phyloP scores from a whole-genome alignment of 1,140 invertebrate genomes.

The Ceratina australensis region DNA sequence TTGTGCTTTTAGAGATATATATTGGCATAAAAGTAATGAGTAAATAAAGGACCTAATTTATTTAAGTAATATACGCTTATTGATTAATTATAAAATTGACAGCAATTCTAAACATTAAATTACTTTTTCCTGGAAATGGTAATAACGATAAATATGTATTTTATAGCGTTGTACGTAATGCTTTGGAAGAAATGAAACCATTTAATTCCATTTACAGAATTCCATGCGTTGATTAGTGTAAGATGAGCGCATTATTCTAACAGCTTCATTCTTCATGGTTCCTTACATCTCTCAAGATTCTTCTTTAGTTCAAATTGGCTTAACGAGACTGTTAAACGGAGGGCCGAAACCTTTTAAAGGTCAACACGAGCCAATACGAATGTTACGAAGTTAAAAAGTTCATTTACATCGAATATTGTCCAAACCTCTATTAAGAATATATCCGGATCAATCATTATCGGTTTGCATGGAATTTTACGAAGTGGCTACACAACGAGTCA shows the following conservation, averaged over 20 bases:
- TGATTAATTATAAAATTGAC: too few species aligned
- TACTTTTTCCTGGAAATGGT: too few species aligned
- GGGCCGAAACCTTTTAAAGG: slow-evolving; percentile 18
- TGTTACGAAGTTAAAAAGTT: not conserved
- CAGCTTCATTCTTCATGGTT: slow-evolving; percentile 3
- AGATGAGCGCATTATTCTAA: not conserved
- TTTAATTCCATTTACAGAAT: slow-evolving; percentile 22
- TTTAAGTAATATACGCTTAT: too few species aligned
- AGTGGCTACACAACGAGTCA: too few species aligned
- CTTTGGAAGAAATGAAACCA: not conserved
- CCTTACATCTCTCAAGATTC: slow-evolving; percentile 12
- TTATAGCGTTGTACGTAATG: not conserved
- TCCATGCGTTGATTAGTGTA: not conserved
- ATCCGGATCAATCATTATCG: not conserved
- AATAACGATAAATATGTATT: too few species aligned
- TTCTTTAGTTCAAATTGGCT: slow-evolving; percentile 35
- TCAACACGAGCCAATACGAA: slow-evolving; percentile 2
- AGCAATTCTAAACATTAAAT: too few species aligned
- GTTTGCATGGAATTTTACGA: not conserved
- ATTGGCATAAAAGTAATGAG: too few species aligned
- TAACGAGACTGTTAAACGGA: slow-evolving; percentile 24
- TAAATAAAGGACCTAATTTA: too few species aligned
- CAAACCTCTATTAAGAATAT: too few species aligned
- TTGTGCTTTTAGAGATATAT: too few species aligned
- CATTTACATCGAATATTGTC: not conserved